Base-by-base conservation (phyloP, 1,140 invertebrate genomes). In the roundworm (Caenorhabditis elegans) region DNA sequence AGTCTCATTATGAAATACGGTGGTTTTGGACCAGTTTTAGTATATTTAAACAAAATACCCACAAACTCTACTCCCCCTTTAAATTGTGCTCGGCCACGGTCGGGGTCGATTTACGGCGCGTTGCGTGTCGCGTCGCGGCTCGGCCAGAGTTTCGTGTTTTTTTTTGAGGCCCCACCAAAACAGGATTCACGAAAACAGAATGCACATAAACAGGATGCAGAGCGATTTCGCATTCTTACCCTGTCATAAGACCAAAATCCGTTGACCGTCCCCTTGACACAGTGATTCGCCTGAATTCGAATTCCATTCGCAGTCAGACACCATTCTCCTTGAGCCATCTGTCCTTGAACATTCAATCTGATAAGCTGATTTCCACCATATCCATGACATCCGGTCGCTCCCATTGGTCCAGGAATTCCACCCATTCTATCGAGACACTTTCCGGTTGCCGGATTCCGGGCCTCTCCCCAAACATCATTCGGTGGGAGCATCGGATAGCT, bases 401-500 rank as follows among this genome's bases (percentile, higher is more conserved):
- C 94, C 91, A 96, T 94, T 76, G 94, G 92, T 79, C 93, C 93
- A 0, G 95, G 95, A 28, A 95, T 94, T 86, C 94, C 93, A 1
- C 95, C 94, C 93, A 95, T 94, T 0, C 95, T 96, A 88, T 98
- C 96, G 81, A 97, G 91, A 89, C 96, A 98, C 60, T 93, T 92
- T 10, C 92, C 83, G 47, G 86, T 86, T 5, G 77, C 78, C 13
- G 76, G 51, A 79, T 89, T 88, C 82, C 88, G 90, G 88, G 94
- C 93, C 90, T 97, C 96, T 86, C 96, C 96, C 95, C 95, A 98
- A 86, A 95, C 93, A 70, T 96, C 90, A 90, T 98, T 98, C 22
- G 94, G 94, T n/a, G 97, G 97, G 48, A 98, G 91, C 0, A 95
- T 93, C 15, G 96, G 96, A 91, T 98, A 98, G 79, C 93, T 93